These are phyloP conservation scores for Hofmannophila pseudospretella DNA, from an alignment of 2,888 invertebrate genomes.

Conservation along the genomic window DNA sequence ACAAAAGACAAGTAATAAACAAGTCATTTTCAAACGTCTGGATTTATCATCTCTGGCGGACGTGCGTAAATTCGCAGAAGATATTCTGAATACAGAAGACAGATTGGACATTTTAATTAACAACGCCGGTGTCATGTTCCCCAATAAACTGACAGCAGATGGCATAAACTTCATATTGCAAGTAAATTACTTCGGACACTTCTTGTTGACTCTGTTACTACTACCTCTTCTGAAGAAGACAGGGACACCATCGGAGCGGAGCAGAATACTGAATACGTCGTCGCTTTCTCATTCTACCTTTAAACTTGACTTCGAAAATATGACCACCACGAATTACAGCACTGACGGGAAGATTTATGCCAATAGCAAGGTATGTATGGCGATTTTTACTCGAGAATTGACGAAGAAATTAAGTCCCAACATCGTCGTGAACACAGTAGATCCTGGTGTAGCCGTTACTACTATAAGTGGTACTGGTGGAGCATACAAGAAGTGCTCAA, in stretches of 20 bases:
- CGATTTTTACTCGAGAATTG: conserved; percentile 82
- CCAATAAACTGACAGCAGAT: conserved; percentile 81
- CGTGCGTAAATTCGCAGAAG: conserved; percentile 86
- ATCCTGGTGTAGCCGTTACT: conserved; percentile 87
- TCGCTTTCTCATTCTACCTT: conserved; percentile 61
- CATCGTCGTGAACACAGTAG: conserved; percentile 85
- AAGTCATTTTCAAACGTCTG: conserved; percentile 81
- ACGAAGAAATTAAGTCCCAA: conserved; percentile 81
- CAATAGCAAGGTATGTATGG: conserved; percentile 75
- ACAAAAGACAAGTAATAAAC: conserved; percentile 78
- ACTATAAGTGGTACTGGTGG: neutral
- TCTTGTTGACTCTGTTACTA: conserved; percentile 70
- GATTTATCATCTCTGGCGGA: conserved; percentile 84
- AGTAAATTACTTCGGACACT: conserved; percentile 93
- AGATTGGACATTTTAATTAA: conserved; percentile 87
- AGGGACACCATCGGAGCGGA: conserved; percentile 16
- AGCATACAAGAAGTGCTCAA: neutral
- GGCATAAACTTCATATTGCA: conserved; percentile 90
- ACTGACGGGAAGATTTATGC: conserved; percentile 21
- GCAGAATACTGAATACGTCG: conserved; percentile 60
- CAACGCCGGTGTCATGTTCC: conserved; percentile 86
- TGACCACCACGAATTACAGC: conserved; percentile 20
- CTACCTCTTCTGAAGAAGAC: conserved; percentile 31
- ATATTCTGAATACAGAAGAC: conserved; percentile 81
- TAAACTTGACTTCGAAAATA: conserved; percentile 18